Percentiles rank a stretch among this genome's conserved stretches.
These are phyloP conservation scores for Teleiodes luculella DNA, from an alignment of 2,888 invertebrate genomes.

Conservation along the genomic window DNA sequence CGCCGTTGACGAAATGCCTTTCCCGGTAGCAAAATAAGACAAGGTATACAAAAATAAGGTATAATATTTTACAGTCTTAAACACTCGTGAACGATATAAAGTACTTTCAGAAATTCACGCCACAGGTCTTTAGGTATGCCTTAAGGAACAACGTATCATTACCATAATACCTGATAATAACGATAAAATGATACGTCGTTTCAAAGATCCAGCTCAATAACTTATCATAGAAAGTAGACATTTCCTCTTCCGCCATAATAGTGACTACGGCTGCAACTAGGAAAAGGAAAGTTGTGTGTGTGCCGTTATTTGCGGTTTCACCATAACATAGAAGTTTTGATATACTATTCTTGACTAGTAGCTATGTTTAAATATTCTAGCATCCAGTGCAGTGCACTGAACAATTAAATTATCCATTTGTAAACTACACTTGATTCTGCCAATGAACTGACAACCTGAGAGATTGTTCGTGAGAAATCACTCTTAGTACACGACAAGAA, in stretches of 20 bases:
- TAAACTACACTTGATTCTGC: not conserved
- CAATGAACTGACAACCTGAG: not conserved
- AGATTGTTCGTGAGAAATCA: conserved; percentile 34
- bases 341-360: not conserved
- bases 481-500: not conserved
- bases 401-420: no score
- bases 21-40: no score
- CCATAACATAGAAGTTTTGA: conserved; percentile 14
- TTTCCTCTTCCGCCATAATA: conserved; percentile 23
- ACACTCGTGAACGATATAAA: no score
- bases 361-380: not conserved
- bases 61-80: no score
- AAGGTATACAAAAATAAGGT: no score
- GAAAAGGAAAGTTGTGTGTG: conserved; percentile 14
- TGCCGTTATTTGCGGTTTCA: conserved; percentile 22
- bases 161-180: not conserved
- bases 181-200: not conserved
- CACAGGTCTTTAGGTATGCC: no score
- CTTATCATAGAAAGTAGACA: conserved; percentile 21
- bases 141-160: not conserved
- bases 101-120: no score
- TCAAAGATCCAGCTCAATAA: not conserved
- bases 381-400: no score
- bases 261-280: conserved; percentile 8
- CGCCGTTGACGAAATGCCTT: no score